Percentiles rank a stretch among this genome's conserved stretches.
These are phyloP conservation scores for Oxyruncus cristatus DNA, from an alignment of 2,113 vertebrate genomes.

Conservation along the genomic window DNA sequence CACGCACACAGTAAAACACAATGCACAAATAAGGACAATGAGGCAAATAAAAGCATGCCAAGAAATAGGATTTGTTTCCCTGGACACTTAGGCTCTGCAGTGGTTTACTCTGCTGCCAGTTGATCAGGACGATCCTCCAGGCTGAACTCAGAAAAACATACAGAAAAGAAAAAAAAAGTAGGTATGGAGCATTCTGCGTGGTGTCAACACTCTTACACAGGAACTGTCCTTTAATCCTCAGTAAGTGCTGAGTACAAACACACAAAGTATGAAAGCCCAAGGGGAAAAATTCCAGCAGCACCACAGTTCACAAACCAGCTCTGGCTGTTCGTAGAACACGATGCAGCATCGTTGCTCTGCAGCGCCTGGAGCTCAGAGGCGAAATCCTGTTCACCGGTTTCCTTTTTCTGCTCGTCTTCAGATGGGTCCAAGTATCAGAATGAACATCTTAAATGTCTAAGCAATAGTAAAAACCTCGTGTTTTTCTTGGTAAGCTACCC, in stretches of 20 bases:
- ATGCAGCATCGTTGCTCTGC: not conserved
- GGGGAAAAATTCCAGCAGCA: not conserved
- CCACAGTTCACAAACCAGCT: not conserved
- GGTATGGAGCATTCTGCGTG: not conserved
- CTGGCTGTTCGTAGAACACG: not conserved
- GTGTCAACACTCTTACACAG: not conserved
- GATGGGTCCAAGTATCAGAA: not conserved
- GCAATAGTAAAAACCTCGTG: not conserved
- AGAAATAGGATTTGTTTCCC: not conserved
- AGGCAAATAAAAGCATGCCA: not conserved
- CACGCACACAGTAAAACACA: not conserved
- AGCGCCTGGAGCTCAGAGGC: not conserved
- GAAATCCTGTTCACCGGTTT: not conserved
- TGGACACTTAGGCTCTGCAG: not conserved
- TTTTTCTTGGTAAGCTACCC: not conserved
- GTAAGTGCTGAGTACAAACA: not conserved
- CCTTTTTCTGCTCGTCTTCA: not conserved
- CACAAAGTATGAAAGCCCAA: not conserved
- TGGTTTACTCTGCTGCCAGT: not conserved
- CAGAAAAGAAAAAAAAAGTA: not conserved
- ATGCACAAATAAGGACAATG: not conserved
- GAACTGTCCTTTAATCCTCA: not conserved
- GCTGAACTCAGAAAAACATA: not conserved
- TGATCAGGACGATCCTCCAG: not conserved
- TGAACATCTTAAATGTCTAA: not conserved